Evolutionary conservation across 2,113 vertebrate genomes (phyloP), one percentile per base, ranked within the genome.

Genomic region (Indicator indicator): DNA sequence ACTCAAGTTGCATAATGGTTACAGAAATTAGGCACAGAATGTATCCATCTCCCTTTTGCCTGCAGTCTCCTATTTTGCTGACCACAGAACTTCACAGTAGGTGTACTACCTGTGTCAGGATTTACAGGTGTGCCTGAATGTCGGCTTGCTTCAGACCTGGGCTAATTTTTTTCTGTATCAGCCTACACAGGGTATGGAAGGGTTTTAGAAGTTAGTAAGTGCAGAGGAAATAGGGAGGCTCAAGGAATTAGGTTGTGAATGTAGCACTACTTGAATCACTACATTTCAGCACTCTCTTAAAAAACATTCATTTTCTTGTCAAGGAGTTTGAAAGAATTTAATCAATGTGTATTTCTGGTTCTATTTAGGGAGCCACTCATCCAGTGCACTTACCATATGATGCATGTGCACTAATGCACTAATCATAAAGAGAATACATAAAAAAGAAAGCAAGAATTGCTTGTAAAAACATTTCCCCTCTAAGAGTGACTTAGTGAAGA

Each of bases 101-200:
- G 67, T 83, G 63, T 64, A 33, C 55, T 84, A 73, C 77, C 69
- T 94, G 64, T 73, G 80, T 65, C 54, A 89, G 55, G 21, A 82
- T 78, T 83, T 87, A 90, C 85, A 95, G 80, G 40, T 95, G 58
- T 83, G 70, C 67, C 33, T 92, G 81, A 85, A 92, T n/a, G 18
- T 12, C 2, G 6, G 27, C 32, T 71, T 0, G 5, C 44, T 76
- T 81, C 75, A 83, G 28, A 44, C 9, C 46, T 23, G 27, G 38
- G 48, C 23, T 89, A 58, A 76, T 92, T 92, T 80, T 80, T 3
- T 72, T 94, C 68, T 87, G 24, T 72, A 50, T 80, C 26, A 32
- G 63, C 69, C 64, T 74, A 12, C n/a, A 21, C 58, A 54, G 44
- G 77, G 16, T 65, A 87, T 50, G 42, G 67, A 81, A 90, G 13